Evolutionary conservation across 1,140 invertebrate species (phyloP).

Genomic region (Acromyrmex heyeri): DNA sequence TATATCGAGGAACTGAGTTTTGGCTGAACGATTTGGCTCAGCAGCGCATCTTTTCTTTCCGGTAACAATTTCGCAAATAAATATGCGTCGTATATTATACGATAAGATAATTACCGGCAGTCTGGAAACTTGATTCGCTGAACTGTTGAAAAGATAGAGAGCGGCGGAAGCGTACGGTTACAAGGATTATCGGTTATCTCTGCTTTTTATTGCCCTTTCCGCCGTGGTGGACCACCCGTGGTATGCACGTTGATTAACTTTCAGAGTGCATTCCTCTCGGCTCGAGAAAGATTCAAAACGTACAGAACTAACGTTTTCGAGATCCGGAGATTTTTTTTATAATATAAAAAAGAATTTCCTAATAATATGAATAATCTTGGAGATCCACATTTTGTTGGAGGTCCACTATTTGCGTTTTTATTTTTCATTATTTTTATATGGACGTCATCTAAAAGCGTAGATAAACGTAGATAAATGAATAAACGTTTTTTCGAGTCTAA

Average conservation of each 20-base stretch:
- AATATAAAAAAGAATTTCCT: neutral
- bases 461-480: neutral
- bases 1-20: slow-evolving; percentile 8
- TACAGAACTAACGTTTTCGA: neutral
- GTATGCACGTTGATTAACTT: slow-evolving; percentile 38
- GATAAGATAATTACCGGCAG: slow-evolving; percentile 16
- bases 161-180: slow-evolving; percentile 35
- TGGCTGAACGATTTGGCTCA: neutral
- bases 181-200: slow-evolving; percentile 33
- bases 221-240: slow-evolving; percentile 21
- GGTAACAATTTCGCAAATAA: neutral
- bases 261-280: neutral
- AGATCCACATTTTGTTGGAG: neutral
- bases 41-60: neutral
- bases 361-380: neutral
- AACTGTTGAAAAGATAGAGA: slow-evolving; percentile 15
- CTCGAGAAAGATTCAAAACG: neutral
- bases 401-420: neutral
- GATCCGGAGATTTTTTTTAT: neutral
- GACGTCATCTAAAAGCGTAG: neutral
- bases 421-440: no score
- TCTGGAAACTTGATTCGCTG: slow-evolving; percentile 27
- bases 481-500: neutral
- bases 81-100: neutral
- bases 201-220: slow-evolving; percentile 29